Conservation (phyloP, 1,140 invertebrate genomes). For the Tenebrio molitor region DNA sequence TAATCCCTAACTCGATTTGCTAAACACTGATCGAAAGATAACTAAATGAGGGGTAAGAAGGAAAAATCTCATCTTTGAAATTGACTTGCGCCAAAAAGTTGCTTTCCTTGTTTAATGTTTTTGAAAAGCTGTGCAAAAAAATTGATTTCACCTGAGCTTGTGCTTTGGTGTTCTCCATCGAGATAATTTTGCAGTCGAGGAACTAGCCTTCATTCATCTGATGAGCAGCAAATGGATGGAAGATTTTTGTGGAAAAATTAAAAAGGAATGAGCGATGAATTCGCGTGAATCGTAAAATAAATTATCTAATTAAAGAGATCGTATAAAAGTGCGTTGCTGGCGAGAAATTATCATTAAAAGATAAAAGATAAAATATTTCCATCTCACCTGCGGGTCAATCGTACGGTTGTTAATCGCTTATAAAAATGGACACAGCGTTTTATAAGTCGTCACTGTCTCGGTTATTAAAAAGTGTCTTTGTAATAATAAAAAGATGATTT, state of each 20-base stretch:
- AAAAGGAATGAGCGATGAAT: neutral
- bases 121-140: too few relatives aligned
- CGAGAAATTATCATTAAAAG: neutral
- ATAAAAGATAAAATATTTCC: neutral
- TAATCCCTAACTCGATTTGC: slow-evolving; percentile 8
- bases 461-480: too few relatives aligned
- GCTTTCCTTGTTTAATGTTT: too few relatives aligned
- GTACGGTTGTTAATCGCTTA: neutral
- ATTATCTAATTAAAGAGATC: neutral
- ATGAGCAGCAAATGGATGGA: neutral
- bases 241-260: neutral
- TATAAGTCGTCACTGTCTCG: too few relatives aligned
- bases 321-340: neutral
- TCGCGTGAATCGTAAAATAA: neutral
- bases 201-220: too few relatives aligned
- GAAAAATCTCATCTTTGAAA: too few relatives aligned
- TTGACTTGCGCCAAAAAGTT: too few relatives aligned
- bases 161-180: too few relatives aligned
- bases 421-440: neutral
- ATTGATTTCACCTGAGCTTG: too few relatives aligned
- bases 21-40: neutral
- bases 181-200: too few relatives aligned
- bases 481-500: too few relatives aligned
- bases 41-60: neutral
- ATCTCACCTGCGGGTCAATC: neutral